Evolutionary conservation across 1,140 invertebrate species (phyloP).

Genomic region (Amphibalanus amphitrite): DNA sequence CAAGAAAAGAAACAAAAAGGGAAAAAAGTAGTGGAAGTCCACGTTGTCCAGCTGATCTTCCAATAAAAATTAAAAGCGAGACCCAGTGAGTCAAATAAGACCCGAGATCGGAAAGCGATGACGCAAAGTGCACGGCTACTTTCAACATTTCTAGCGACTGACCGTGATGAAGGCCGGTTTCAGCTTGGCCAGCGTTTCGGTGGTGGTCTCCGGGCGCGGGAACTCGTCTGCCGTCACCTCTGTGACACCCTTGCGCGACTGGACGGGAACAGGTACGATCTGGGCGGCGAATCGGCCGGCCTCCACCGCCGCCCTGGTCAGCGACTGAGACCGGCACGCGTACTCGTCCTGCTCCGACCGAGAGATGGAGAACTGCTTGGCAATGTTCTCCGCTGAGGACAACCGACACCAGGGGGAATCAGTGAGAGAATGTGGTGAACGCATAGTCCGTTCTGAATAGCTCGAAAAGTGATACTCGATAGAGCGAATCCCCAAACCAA

Average conservation of each 20-base stretch:
- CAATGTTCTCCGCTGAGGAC: slow-evolving; percentile 50
- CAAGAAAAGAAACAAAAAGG: too few relatives aligned
- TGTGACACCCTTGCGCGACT: slow-evolving; percentile 30
- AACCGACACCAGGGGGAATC: slow-evolving; percentile 6
- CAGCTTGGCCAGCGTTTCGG: slow-evolving; percentile 40
- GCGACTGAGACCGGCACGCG: slow-evolving; percentile 52
- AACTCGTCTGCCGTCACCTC: slow-evolving; percentile 45
- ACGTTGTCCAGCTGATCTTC: too few relatives aligned
- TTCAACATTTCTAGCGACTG: too few relatives aligned
- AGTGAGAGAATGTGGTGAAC: too few relatives aligned
- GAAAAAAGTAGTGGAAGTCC: too few relatives aligned
- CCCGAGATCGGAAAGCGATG: too few relatives aligned
- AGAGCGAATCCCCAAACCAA: slow-evolving; percentile 7
- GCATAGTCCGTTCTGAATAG: not conserved
- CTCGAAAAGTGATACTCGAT: slow-evolving; percentile 25
- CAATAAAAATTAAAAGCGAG: too few relatives aligned
- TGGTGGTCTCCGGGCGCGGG: slow-evolving; percentile 39
- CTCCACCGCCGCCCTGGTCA: slow-evolving; percentile 42
- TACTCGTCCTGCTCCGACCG: slow-evolving; percentile 57
- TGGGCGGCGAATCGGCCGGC: slow-evolving; percentile 49
- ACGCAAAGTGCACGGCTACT: too few relatives aligned
- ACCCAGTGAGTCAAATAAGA: too few relatives aligned
- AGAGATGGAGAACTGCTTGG: slow-evolving; percentile 45
- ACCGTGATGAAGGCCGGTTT: slow-evolving; percentile 44
- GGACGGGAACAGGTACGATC: slow-evolving; percentile 43